Conservation (phyloP, 2,888 invertebrate genomes). For the Rugalucina vietnamica region DNA sequence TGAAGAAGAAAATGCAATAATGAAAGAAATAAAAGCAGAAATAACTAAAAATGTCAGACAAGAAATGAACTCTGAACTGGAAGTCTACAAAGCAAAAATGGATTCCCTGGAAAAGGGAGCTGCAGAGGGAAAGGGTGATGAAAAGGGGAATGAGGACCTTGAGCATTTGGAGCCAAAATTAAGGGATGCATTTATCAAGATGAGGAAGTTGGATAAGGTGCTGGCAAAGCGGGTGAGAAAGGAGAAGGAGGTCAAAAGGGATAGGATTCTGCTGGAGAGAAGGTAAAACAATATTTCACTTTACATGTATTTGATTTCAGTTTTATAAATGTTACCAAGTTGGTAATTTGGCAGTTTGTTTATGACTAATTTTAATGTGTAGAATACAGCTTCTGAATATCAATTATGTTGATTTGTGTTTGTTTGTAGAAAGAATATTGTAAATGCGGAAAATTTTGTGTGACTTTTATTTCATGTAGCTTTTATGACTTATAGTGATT, state of each 20-base stretch:
- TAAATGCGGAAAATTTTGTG: too few relatives aligned
- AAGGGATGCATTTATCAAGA: conserved; percentile 80
- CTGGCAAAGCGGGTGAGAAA: conserved; percentile 76
- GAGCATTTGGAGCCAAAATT: conserved; percentile 80
- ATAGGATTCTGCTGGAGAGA: conserved; percentile 79
- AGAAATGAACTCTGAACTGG: conserved; percentile 81
- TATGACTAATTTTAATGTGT: too few relatives aligned
- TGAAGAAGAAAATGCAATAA: conserved; percentile 81
- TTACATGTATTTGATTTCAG: too few relatives aligned
- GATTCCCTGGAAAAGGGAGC: conserved; percentile 66
- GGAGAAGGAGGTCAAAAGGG: conserved; percentile 81
- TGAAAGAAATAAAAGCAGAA: conserved; percentile 79
- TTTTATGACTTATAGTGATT: too few relatives aligned
- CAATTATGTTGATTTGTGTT: too few relatives aligned
- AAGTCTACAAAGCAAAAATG: conserved; percentile 69
- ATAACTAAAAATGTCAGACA: conserved; percentile 77
- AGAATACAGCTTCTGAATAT: too few relatives aligned
- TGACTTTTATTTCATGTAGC: too few relatives aligned
- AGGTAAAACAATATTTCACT: conserved; percentile 63
- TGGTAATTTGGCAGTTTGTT: too few relatives aligned
- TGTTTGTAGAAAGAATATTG: too few relatives aligned
- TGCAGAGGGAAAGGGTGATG: background rate
- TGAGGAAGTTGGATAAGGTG: conserved; percentile 82
- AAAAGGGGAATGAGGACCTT: conserved; percentile 59
- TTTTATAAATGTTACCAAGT: too few relatives aligned